These are phyloP conservation scores for Parnassius apollo DNA, from an alignment of 2,888 invertebrate genomes.

Conservation along the genomic window DNA sequence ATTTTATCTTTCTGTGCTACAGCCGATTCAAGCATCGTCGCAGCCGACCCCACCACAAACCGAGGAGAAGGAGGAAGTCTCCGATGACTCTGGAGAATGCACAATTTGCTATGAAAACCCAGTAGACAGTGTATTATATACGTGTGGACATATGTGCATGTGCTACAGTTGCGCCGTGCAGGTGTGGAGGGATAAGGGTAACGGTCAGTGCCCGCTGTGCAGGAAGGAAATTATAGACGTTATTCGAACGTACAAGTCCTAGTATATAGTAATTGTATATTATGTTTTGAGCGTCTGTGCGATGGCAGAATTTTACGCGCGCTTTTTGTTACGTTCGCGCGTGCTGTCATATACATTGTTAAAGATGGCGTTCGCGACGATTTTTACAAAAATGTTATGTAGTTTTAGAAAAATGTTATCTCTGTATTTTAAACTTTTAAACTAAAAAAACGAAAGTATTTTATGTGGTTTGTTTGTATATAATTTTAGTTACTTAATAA, in stretches of 20 bases:
- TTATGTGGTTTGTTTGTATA: too few species aligned
- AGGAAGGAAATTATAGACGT: conserved; percentile 96
- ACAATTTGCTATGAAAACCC: conserved; percentile 97
- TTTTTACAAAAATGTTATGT: conserved; percentile 12
- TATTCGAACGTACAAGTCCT: conserved; percentile 96
- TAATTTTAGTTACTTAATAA: too few species aligned
- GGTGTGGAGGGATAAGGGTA: conserved; percentile 93
- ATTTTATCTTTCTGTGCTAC: conserved; percentile 36
- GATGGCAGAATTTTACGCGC: conserved; percentile 15
- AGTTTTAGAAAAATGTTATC: background rate
- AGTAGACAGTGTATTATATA: conserved; percentile 96
- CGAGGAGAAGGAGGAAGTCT: conserved; percentile 49
- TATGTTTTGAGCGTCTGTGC: conserved; percentile 10
- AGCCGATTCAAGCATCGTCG: conserved; percentile 69
- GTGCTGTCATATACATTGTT: conserved; percentile 6
- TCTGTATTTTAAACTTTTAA: too few species aligned
- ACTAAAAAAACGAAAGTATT: too few species aligned
- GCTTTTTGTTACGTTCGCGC: conserved; percentile 10
- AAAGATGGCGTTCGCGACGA: conserved; percentile 16
- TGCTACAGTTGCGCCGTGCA: conserved; percentile 97
- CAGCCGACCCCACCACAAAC: conserved; percentile 43
- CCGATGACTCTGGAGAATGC: conserved; percentile 85
- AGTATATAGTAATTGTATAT: conserved; percentile 53
- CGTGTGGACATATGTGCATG: conserved; percentile 99
- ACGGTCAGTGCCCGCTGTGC: conserved; percentile 97